Base-by-base conservation (phyloP, 2,113 vertebrate genomes). In the Speoplatyrhinus poulsoni region DNA sequence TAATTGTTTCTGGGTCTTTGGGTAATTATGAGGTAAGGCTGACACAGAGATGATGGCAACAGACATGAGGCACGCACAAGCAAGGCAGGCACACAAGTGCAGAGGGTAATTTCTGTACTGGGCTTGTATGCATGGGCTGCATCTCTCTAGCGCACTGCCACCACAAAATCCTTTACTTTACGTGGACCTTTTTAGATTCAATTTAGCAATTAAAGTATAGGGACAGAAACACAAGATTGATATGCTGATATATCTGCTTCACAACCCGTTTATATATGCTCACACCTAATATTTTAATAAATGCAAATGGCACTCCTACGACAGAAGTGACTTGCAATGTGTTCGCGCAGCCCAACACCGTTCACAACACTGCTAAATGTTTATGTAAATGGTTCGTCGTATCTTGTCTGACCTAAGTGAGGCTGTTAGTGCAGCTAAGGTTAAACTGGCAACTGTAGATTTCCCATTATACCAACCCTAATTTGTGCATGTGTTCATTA, bases 271-370 rank as follows among this genome's bases (percentile, higher is more conserved):
- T 66, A 62, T 75, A 68, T 52, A 49, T 53, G 26, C 26, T 65
- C 69, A 62, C 75, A 72, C 76, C 73, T 69, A 76, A 87, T 82
- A 87, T 90, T 88, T 62, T 85, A 84, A 89, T 87, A 4, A 79
- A 88, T 90, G 82, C 79, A 91, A 90, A 88, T 88, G 60, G 17
- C 6, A 71, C 84, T 81, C 84, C 80, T 73, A 88, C 82, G 67
- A 74, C 85, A 79, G 72, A 76, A 71, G 72, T 63, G 72, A 80
- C 72, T 76, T 63, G 67, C 75, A 58, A 70, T 85, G 64, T 56
- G 69, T 71, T 69, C 73, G 11, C 60, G 60, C 81, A 86, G 83
- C 87, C 78, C 54, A 67, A 72, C 80, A 76, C 76, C 81, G 73
- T 75, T 82, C 82, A 68, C 26, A 55, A 64, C 77, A 79, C 70